Percentiles rank a stretch among this genome's conserved stretches.
These are phyloP conservation scores for Sclerodermus sp. DNA, from an alignment of 2,888 invertebrate genomes.

Conservation along the genomic window DNA sequence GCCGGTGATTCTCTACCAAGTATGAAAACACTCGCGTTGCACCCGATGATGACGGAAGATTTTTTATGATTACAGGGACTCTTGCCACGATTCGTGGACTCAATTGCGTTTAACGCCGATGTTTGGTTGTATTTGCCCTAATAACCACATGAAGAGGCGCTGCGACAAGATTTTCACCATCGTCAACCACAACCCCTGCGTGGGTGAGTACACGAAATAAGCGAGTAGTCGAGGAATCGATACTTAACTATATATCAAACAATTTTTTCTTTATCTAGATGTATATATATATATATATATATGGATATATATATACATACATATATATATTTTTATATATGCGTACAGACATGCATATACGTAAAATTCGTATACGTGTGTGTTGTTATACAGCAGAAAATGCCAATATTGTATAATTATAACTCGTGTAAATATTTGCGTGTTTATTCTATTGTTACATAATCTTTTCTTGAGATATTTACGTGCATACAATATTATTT, in stretches of 20 bases:
- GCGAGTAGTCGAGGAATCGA: not conserved
- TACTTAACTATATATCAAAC: no score
- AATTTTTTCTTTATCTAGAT: no score
- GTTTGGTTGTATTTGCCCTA: constrained; percentile 92
- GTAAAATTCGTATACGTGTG: no score
- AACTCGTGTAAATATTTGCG: no score
- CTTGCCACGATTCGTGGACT: constrained; percentile 86
- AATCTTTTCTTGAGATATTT: no score
- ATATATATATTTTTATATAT: not conserved
- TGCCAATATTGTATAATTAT: no score
- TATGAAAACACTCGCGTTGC: not conserved
- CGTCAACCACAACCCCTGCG: constrained; percentile 92
- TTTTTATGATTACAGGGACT: constrained; percentile 65
- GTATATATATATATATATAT: no score
- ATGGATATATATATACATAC: not conserved
- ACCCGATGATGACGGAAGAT: no score
- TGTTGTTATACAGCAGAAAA: no score
- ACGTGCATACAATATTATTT: no score
- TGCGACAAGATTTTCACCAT: constrained; percentile 87
- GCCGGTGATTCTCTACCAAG: not conserved
- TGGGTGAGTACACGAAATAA: constrained; percentile 70
- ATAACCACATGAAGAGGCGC: constrained; percentile 83
- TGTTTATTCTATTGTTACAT: no score
- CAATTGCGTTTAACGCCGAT: constrained; percentile 83
- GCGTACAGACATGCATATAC: not conserved